These are phyloP conservation scores for Microtus richardsoni DNA, from an alignment of 2,113 vertebrate species.

Conservation along the genomic window DNA sequence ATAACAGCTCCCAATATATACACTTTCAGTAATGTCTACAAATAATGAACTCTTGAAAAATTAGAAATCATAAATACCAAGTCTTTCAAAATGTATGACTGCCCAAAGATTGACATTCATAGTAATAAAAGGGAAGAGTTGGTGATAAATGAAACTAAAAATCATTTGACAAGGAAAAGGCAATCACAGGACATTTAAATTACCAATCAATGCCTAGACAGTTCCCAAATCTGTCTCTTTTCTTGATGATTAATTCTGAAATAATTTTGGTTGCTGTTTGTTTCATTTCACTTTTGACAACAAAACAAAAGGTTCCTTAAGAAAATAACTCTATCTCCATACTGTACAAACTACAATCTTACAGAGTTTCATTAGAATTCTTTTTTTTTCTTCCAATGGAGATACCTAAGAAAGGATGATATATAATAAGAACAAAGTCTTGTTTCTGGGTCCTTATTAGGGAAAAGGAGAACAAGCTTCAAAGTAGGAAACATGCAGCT, in stretches of 20 bases:
- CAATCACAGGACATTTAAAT: constrained; percentile 27
- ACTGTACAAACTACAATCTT: background rate
- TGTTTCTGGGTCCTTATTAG: background rate
- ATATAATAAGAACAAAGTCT: background rate
- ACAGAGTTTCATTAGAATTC: constrained; percentile 1
- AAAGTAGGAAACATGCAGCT: constrained; percentile 29
- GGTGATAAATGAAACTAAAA: background rate
- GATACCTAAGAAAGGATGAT: background rate
- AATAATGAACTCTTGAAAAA: constrained; percentile 25
- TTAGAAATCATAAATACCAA: constrained; percentile 1
- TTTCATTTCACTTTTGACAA: constrained; percentile 40
- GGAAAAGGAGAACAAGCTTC: constrained; percentile 1
- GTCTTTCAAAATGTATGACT: background rate
- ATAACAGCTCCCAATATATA: background rate
- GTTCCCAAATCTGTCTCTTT: background rate
- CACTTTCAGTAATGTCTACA: background rate
- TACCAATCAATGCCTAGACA: background rate
- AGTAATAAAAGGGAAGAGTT: background rate
- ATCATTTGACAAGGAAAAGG: background rate
- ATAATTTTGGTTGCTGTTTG: constrained; percentile 41
- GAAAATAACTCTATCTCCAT: constrained; percentile 26
- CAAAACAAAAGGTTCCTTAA: constrained; percentile 26
- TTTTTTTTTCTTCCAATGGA: background rate
- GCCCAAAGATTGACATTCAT: background rate
- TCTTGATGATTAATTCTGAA: constrained; percentile 5